Conservation (phyloP, 2,113 vertebrate species). For the Chaetops frenatus region DNA sequence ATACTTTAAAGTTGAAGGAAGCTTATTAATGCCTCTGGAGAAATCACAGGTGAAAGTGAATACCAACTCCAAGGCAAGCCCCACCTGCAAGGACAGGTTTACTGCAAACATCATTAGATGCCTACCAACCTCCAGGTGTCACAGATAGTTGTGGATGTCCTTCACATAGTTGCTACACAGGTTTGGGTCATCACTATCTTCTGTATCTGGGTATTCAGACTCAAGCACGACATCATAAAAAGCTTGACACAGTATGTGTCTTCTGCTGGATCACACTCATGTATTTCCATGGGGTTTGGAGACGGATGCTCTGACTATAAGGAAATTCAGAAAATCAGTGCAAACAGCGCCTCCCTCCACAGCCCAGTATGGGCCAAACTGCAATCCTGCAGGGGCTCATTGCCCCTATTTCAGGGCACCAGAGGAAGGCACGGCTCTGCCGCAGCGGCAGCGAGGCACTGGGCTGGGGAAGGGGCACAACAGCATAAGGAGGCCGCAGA, state of each 20-base stretch:
- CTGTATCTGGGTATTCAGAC: conserved; percentile 74
- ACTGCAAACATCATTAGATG: neutral
- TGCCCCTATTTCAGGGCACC: neutral
- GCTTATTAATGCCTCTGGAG: neutral
- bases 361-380: neutral
- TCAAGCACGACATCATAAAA: conserved; percentile 80
- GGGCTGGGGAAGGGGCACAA: too few species aligned
- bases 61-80: neutral
- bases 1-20: neutral
- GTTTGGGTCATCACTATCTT: conserved; percentile 75
- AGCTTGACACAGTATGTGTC: conserved; percentile 69
- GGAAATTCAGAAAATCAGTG: neutral
- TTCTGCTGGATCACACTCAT: conserved; percentile 63
- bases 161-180: conserved; percentile 83
- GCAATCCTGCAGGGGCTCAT: neutral
- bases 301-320: conserved; percentile 41
- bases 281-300: conserved; percentile 71
- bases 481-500: fast-evolving
- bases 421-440: too few species aligned
- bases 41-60: neutral
- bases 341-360: neutral
- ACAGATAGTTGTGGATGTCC: conserved; percentile 83
- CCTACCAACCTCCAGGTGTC: conserved; percentile 76
- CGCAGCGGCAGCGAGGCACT: fast-evolving
- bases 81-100: fast-evolving